Evolutionary conservation across 2,113 vertebrate genomes (phyloP).

Genomic region (Centropristis striata): DNA sequence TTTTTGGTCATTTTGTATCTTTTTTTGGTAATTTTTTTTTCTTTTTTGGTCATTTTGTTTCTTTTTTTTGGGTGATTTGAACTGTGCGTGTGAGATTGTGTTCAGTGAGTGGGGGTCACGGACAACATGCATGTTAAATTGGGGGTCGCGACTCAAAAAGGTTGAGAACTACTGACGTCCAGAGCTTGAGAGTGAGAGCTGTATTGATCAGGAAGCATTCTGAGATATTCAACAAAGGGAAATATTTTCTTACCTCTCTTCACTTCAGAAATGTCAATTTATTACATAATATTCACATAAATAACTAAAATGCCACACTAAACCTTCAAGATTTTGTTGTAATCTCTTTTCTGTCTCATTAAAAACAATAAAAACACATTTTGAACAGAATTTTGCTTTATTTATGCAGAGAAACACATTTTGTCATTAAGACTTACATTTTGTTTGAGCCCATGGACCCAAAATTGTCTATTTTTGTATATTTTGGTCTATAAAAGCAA

Average conservation of each 20-base stretch:
- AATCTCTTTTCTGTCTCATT: not conserved
- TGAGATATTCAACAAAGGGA: not conserved
- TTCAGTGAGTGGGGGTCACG: no score
- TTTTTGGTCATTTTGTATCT: no score
- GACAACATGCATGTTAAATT: no score
- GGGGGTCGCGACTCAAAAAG: no score
- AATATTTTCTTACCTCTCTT: not conserved
- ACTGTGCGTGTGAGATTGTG: no score
- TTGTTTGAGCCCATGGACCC: constrained; percentile 88
- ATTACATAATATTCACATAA: not conserved
- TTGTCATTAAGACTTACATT: constrained; percentile 91
- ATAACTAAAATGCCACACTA: not conserved
- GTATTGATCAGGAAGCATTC: not conserved
- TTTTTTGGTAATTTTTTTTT: no score
- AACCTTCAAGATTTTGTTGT: not conserved
- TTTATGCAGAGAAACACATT: constrained; percentile 86
- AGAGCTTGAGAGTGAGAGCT: not conserved
- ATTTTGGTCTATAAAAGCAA: constrained; percentile 83
- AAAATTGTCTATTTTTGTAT: constrained; percentile 82
- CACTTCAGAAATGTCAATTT: not conserved
- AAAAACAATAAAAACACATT: constrained; percentile 54
- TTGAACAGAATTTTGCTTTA: constrained; percentile 83
- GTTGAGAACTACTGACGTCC: no score
- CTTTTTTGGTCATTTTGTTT: no score
- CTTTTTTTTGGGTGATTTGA: no score